Evolutionary conservation across 2,113 vertebrate genomes (phyloP).

Genomic region (Ptilonorhynchus violaceus): DNA sequence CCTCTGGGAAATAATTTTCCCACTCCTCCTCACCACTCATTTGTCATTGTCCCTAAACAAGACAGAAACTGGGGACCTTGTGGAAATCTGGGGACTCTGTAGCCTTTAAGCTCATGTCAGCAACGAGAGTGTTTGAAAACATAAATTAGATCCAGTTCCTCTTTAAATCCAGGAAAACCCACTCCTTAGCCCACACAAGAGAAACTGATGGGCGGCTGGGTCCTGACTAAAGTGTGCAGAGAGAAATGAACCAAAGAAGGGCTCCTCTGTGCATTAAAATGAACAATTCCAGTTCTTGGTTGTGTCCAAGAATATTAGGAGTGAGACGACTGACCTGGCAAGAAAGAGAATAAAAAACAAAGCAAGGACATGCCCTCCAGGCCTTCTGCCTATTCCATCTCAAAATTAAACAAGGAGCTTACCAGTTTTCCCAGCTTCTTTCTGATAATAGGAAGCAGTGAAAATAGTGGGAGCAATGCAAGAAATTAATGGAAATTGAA

Average conservation of each 20-base stretch:
- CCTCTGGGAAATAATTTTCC: background rate
- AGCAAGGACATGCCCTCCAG: background rate
- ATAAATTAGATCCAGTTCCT: background rate
- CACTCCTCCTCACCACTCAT: background rate
- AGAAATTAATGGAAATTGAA: background rate
- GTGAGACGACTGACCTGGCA: background rate
- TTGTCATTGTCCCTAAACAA: background rate
- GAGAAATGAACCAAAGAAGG: background rate
- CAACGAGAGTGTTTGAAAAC: background rate
- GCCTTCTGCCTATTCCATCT: background rate
- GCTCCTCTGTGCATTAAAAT: background rate
- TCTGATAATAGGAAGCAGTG: background rate
- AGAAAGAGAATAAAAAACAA: background rate
- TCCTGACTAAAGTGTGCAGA: background rate
- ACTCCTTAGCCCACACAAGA: background rate
- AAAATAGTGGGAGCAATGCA: background rate
- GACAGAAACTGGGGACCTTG: background rate
- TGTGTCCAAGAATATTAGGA: background rate
- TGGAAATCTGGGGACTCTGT: background rate
- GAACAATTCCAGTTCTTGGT: slow-evolving; percentile 27
- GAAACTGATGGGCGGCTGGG: background rate
- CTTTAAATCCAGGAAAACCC: background rate
- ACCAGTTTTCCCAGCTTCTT: background rate
- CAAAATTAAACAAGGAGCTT: background rate
- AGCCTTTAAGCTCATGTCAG: background rate